Conservation (phyloP, 2,888 invertebrate genomes). For the Acanthosepion esculentum region DNA sequence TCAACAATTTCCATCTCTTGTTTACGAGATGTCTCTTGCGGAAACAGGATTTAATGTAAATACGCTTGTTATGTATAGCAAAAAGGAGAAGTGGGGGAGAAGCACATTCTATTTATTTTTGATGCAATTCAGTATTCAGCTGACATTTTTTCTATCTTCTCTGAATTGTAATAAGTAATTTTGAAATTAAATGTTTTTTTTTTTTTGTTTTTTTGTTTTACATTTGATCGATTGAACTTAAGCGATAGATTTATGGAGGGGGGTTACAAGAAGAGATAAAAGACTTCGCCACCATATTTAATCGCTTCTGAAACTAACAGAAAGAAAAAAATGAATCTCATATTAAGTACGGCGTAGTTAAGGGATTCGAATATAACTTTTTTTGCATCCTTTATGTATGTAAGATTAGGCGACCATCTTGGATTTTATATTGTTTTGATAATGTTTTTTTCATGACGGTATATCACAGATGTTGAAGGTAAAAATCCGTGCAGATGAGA, state of each 20-base stretch:
- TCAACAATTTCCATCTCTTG: slow-evolving; percentile 33
- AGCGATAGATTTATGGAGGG: background rate
- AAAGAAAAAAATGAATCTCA: background rate
- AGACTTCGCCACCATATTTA: background rate
- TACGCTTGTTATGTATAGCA: background rate
- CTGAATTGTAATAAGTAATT: background rate
- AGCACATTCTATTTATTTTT: background rate
- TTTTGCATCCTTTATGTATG: background rate
- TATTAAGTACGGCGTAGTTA: background rate
- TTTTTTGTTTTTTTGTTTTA: background rate
- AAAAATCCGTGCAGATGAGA: too few species aligned
- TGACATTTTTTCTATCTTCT: background rate
- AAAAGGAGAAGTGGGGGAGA: background rate
- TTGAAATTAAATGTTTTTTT: background rate
- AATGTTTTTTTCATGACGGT: too few species aligned
- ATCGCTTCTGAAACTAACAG: background rate
- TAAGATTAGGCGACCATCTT: background rate
- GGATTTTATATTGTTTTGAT: background rate
- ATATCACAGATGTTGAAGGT: too few species aligned
- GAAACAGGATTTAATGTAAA: slow-evolving; percentile 22
- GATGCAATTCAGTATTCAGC: background rate
- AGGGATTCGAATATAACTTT: background rate
- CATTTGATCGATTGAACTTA: slow-evolving; percentile 18
- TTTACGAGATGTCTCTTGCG: background rate
- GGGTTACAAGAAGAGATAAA: background rate